Conservation (phyloP, 2,113 vertebrate genomes). For the Galbula dea region DNA sequence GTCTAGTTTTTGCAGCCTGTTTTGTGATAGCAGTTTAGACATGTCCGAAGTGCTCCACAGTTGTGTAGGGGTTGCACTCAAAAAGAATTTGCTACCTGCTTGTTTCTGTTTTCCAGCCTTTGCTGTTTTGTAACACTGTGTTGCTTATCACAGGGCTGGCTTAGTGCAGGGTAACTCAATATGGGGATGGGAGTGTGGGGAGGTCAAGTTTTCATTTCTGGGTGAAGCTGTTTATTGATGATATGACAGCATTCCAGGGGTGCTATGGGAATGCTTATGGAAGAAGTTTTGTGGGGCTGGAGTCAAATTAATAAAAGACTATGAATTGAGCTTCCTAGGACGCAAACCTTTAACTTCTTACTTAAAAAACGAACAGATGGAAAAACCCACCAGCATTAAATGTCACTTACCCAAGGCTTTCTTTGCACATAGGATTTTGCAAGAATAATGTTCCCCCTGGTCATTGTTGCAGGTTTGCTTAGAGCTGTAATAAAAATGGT, state of each 20-base stretch:
- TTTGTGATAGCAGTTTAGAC: not conserved
- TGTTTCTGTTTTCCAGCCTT: not conserved
- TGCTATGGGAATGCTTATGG: not conserved
- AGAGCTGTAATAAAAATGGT: slow-evolving; percentile 54
- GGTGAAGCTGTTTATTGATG: slow-evolving; percentile 5
- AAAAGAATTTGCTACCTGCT: not conserved
- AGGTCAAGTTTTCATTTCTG: not conserved
- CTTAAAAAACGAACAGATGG: not conserved
- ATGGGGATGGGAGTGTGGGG: not conserved
- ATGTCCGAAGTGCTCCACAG: not conserved
- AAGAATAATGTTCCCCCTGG: slow-evolving; percentile 45
- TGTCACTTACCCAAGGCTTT: not conserved
- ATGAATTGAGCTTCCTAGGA: not conserved
- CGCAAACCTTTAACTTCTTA: not conserved
- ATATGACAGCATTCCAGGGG: slow-evolving; percentile 9
- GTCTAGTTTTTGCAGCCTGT: not conserved
- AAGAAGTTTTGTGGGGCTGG: not conserved
- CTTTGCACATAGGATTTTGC: slow-evolving; percentile 10
- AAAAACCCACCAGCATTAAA: not conserved
- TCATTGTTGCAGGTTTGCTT: slow-evolving; percentile 46
- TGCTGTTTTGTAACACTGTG: not conserved
- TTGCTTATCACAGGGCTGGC: not conserved
- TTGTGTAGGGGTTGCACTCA: not conserved
- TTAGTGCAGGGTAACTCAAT: not conserved
- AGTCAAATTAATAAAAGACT: not conserved